Conservation (phyloP, 2,113 vertebrate species). For the Ciconia maguari region DNA sequence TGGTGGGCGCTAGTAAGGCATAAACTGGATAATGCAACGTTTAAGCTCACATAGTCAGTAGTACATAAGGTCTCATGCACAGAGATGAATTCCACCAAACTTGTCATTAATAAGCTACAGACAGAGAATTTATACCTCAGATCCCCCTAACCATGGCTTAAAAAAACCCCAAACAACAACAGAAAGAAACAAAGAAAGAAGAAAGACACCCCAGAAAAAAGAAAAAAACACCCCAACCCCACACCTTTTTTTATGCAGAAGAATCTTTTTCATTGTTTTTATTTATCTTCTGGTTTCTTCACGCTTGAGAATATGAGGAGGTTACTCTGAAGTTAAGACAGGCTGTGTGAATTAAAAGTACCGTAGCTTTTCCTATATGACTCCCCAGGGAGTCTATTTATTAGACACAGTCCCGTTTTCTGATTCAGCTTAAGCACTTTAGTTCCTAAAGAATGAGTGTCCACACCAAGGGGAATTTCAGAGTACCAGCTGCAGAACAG, state of each 20-base stretch:
- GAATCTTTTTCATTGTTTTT: background rate
- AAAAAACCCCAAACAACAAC: fast-evolving
- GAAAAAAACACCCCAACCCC: too few relatives aligned
- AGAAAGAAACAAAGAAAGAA: background rate
- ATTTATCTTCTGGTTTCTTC: background rate
- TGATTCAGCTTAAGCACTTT: conserved; percentile 23
- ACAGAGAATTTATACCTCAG: background rate
- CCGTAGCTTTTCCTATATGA: background rate
- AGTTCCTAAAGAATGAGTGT: background rate
- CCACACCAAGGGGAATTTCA: background rate
- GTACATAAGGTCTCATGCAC: too few relatives aligned
- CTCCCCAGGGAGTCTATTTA: background rate
- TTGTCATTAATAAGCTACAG: background rate
- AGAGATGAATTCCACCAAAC: background rate
- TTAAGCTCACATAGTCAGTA: background rate
- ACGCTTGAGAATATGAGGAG: background rate
- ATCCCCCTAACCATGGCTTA: background rate
- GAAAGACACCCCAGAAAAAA: too few relatives aligned
- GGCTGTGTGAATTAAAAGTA: background rate
- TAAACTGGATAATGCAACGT: background rate
- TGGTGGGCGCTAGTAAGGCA: background rate
- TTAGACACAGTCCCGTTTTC: conserved; percentile 21
- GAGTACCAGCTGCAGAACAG: background rate
- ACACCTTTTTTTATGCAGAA: background rate
- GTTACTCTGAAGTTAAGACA: background rate